Conservation (phyloP, 2,888 invertebrate species). For the Cordilura impudica region DNA sequence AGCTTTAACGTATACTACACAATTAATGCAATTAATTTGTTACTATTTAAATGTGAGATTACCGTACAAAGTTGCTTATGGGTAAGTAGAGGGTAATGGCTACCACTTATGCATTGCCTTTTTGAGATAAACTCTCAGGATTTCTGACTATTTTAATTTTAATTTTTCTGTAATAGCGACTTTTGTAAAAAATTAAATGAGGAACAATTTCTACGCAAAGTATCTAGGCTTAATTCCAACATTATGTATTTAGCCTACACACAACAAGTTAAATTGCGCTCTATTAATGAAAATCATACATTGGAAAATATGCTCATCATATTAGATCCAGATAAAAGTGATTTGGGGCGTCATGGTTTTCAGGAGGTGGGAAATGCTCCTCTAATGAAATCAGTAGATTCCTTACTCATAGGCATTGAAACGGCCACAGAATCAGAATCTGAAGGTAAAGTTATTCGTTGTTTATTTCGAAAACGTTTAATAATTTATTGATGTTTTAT, state of each 20-base stretch:
- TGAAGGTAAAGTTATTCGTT: constrained; percentile 79
- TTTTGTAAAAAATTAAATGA: constrained; percentile 86
- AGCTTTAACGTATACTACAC: constrained; percentile 91
- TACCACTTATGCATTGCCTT: background rate
- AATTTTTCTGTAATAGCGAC: constrained; percentile 83
- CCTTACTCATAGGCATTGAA: constrained; percentile 82
- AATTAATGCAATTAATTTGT: constrained; percentile 89
- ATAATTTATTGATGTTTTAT: background rate
- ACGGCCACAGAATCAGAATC: constrained; percentile 83
- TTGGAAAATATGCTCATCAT: constrained; percentile 86
- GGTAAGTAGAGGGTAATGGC: constrained; percentile 76
- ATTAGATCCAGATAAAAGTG: constrained; percentile 82
- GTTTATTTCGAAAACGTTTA: background rate
- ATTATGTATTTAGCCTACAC: constrained; percentile 88
- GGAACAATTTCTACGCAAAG: constrained; percentile 85
- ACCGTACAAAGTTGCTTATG: constrained; percentile 85
- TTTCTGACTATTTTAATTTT: background rate
- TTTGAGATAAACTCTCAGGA: background rate
- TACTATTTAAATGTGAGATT: constrained; percentile 90
- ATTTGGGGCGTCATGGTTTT: constrained; percentile 85
- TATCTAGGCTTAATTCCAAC: constrained; percentile 88
- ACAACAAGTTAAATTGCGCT: constrained; percentile 84
- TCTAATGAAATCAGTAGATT: constrained; percentile 80
- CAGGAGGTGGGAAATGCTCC: constrained; percentile 79
- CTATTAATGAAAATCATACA: constrained; percentile 84